Conservation (phyloP, 2,113 vertebrate genomes). For the Polypterus senegalus region DNA sequence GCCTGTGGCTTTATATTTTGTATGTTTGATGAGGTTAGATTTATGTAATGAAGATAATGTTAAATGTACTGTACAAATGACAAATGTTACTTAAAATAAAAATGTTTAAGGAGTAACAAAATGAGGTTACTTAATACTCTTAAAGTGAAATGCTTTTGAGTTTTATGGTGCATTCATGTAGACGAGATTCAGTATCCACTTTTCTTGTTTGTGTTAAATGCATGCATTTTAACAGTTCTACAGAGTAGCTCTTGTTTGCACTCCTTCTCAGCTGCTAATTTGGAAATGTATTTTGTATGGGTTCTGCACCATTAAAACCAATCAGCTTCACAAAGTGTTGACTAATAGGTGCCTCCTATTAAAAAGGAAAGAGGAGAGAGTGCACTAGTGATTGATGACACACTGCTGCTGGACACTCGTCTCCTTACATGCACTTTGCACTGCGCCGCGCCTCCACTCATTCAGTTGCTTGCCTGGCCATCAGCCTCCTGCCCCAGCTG, state of each 20-base stretch:
- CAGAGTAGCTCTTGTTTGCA: background rate
- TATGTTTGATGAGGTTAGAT: too few relatives aligned
- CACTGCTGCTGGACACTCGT: constrained; percentile 8
- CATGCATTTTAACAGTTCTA: background rate
- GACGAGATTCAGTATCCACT: too few relatives aligned
- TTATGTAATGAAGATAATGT: too few relatives aligned
- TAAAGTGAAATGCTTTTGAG: too few relatives aligned
- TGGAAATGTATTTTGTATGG: constrained; percentile 6
- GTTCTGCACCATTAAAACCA: constrained; percentile 25
- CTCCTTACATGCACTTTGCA: background rate
- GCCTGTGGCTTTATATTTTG: too few relatives aligned
- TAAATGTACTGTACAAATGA: too few relatives aligned
- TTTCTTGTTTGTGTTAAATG: background rate
- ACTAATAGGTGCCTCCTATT: constrained; percentile 44
- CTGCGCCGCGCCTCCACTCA: constrained; percentile 1
- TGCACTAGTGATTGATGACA: constrained; percentile 45
- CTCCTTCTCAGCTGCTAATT: background rate
- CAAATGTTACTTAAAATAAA: too few relatives aligned
- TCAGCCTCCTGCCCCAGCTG: constrained; percentile 41
- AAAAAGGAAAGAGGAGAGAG: constrained; percentile 25
- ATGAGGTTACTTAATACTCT: too few relatives aligned
- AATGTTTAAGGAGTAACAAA: too few relatives aligned
- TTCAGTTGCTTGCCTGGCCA: constrained; percentile 35
- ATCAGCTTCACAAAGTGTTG: constrained; percentile 35
- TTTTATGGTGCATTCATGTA: too few relatives aligned